Percentiles rank a stretch among this genome's conserved stretches.
These are phyloP conservation scores for Amphipyra berbera DNA, from an alignment of 2,888 invertebrate genomes.

Conservation along the genomic window DNA sequence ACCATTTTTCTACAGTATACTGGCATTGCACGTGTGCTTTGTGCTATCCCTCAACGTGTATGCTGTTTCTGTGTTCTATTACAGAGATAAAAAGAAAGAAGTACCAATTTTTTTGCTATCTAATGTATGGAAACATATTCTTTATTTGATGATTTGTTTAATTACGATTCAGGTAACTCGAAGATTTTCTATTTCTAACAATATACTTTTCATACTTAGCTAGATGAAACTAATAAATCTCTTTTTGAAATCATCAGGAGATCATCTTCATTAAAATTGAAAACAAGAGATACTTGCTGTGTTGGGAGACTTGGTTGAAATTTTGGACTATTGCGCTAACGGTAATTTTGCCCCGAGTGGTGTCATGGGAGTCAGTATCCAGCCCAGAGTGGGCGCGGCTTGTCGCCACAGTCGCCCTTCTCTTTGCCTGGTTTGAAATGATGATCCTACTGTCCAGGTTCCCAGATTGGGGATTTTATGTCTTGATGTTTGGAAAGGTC, in stretches of 20 bases:
- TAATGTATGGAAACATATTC: constrained; percentile 24
- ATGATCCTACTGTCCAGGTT: constrained; percentile 88
- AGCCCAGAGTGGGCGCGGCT: constrained; percentile 79
- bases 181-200: neutral
- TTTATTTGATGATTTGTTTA: constrained; percentile 19
- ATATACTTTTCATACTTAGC: neutral
- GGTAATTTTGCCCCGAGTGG: constrained; percentile 68
- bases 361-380: constrained; percentile 53
- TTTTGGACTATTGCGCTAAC: constrained; percentile 79
- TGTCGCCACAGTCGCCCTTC: constrained; percentile 83
- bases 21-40: constrained; percentile 80
- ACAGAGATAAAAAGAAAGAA: constrained; percentile 26
- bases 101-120: constrained; percentile 14
- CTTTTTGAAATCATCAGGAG: constrained; percentile 74
- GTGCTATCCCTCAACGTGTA: constrained; percentile 80
- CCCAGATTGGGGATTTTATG: constrained; percentile 89
- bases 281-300: constrained; percentile 77
- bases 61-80: constrained; percentile 59
- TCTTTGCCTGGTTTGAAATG: constrained; percentile 89
- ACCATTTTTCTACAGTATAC: constrained; percentile 81
- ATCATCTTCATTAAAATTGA: constrained; percentile 81
- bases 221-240: neutral
- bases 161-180: constrained; percentile 36
- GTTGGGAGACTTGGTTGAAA: constrained; percentile 88
- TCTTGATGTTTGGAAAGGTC: constrained; percentile 90